Conservation (phyloP, 2,888 invertebrate species). For the Idaea aversata region DNA sequence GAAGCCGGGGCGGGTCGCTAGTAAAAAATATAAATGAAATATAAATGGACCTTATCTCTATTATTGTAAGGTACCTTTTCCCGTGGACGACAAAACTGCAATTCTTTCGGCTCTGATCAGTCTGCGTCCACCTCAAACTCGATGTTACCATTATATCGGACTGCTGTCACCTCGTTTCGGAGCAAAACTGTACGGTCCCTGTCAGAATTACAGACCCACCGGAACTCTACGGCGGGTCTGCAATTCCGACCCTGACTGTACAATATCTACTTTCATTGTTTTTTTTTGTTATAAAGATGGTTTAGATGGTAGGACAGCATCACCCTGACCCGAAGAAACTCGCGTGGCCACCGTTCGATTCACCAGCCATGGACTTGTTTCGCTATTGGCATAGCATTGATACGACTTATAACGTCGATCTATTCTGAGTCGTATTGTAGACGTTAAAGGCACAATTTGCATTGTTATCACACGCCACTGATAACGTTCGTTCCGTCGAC, state of each 20-base stretch:
- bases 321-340: slow-evolving; percentile 57
- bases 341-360: slow-evolving; percentile 50
- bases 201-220: too few relatives aligned
- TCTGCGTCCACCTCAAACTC: too few relatives aligned
- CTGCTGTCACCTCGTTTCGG: not conserved
- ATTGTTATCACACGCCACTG: slow-evolving; percentile 65
- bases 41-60: too few relatives aligned
- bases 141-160: not conserved
- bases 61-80: too few relatives aligned
- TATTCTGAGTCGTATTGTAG: slow-evolving; percentile 47
- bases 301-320: slow-evolving; percentile 26
- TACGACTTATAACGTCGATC: slow-evolving; percentile 15
- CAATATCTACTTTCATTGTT: not conserved
- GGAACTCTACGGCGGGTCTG: too few relatives aligned
- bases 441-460: slow-evolving; percentile 45
- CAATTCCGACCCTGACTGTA: too few relatives aligned
- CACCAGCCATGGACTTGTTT: slow-evolving; percentile 68
- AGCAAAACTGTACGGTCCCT: not conserved
- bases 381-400: slow-evolving; percentile 39
- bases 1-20: too few relatives aligned
- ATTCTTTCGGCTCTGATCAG: too few relatives aligned
- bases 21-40: too few relatives aligned
- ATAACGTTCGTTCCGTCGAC: slow-evolving; percentile 56
- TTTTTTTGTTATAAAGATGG: not conserved
- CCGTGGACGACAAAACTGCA: too few relatives aligned